A percentile compares a stretch with the other conserved stretches of the same genome.
phyloP scores from a whole-genome alignment of 2,797 vertebrate species.

The Lates japonicus region DNA sequence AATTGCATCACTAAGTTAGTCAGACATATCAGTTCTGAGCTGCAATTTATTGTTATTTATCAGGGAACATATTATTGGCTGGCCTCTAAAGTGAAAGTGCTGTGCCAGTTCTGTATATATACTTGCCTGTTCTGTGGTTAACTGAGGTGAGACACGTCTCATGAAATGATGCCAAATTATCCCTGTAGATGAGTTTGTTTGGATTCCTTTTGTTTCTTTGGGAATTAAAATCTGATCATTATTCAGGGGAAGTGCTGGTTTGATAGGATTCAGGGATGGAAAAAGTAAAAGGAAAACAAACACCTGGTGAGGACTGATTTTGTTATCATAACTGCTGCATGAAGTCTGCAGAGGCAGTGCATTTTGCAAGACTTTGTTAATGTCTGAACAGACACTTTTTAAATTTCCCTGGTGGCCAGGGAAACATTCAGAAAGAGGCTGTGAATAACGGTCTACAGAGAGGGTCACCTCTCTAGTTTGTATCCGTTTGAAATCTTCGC shows the following conservation, averaged over 20 bases:
- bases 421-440: conserved; percentile 31
- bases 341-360: conserved; percentile 37
- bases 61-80: not conserved
- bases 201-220: conserved; percentile 49
- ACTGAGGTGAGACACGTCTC: conserved; percentile 9
- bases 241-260: conserved; percentile 39
- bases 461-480: conserved; percentile 35
- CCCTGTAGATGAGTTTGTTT: conserved; percentile 40
- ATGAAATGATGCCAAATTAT: conserved; percentile 34
- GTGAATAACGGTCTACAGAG: conserved; percentile 46
- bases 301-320: conserved; percentile 47
- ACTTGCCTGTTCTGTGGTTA: conserved; percentile 3
- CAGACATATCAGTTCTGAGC: not conserved
- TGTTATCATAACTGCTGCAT: conserved; percentile 34
- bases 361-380: conserved; percentile 46
- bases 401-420: conserved; percentile 54
- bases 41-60: not conserved
- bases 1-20: not conserved
- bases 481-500: conserved; percentile 24
- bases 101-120: not conserved
- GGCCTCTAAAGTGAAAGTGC: not conserved
- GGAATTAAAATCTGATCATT: conserved; percentile 52
- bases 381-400: conserved; percentile 45
- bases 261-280: conserved; percentile 48
- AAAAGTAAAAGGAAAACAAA: conserved; percentile 55